A percentile compares a stretch with the other conserved stretches of the same genome.
phyloP scores from a whole-genome alignment of 2,797 vertebrate species.

The Odontamblyopus lacepedii region DNA sequence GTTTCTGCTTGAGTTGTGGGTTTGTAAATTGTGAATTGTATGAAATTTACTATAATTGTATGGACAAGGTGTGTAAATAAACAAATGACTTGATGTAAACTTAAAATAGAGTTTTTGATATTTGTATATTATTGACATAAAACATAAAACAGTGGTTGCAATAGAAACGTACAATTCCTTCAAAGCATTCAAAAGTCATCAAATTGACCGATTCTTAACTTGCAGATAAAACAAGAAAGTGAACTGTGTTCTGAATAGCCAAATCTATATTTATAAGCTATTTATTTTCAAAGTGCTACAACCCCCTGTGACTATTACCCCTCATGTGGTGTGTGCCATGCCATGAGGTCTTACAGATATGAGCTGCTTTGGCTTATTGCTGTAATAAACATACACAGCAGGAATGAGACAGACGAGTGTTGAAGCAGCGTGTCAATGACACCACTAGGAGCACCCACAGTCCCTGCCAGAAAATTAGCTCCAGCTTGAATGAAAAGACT shows the following conservation, averaged over 20 bases:
- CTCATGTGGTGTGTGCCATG: slow-evolving; percentile 41
- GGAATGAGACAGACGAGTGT: slow-evolving; percentile 32
- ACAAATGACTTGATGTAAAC: slow-evolving; percentile 70
- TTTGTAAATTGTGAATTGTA: slow-evolving; percentile 75
- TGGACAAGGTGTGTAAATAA: slow-evolving; percentile 75
- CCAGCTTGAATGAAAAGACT: slow-evolving; percentile 43
- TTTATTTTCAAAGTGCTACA: slow-evolving; percentile 29
- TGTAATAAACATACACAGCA: slow-evolving; percentile 54
- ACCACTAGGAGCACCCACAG: slow-evolving; percentile 41
- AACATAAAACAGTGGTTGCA: background rate
- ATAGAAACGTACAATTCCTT: too few species aligned
- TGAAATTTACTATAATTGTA: slow-evolving; percentile 63
- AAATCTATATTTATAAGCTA: slow-evolving; percentile 19
- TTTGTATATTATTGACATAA: slow-evolving; percentile 2
- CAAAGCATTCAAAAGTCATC: too few species aligned
- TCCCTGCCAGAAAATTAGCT: slow-evolving; percentile 38
- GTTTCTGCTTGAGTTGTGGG: slow-evolving; percentile 39
- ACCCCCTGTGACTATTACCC: slow-evolving; percentile 12
- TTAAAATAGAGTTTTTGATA: slow-evolving; percentile 5
- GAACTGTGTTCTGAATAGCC: background rate
- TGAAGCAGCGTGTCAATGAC: slow-evolving; percentile 46
- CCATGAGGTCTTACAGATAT: slow-evolving; percentile 9
- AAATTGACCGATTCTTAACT: background rate
- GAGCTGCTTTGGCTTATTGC: slow-evolving; percentile 48
- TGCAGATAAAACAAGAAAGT: background rate